Conservation (phyloP, 2,888 invertebrate genomes). For the Watsonalla binaria region DNA sequence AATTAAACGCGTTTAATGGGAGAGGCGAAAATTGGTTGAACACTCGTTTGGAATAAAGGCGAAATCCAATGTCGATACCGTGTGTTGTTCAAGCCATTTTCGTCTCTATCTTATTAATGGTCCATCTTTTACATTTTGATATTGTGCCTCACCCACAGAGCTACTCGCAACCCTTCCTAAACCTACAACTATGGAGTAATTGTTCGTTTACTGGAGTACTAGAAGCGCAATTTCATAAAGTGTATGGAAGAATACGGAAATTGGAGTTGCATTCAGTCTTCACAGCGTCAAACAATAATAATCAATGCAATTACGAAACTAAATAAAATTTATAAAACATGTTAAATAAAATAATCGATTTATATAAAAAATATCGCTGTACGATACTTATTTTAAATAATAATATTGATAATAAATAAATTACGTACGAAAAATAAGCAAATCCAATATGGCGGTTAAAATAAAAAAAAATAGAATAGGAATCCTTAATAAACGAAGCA, state of each 20-base stretch:
- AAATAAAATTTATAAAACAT: constrained; percentile 7
- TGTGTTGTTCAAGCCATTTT: constrained; percentile 39
- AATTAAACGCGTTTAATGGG: constrained; percentile 45
- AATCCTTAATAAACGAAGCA: not conserved
- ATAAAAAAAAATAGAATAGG: not conserved
- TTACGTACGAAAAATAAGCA: not conserved
- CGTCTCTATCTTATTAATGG: constrained; percentile 52
- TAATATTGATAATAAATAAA: not conserved
- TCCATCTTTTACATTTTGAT: constrained; percentile 75
- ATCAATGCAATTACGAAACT: constrained; percentile 7
- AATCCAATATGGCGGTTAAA: not conserved
- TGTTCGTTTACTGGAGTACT: constrained; percentile 13
- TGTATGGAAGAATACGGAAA: constrained; percentile 34
- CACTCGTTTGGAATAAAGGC: constrained; percentile 13
- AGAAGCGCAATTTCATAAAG: constrained; percentile 23
- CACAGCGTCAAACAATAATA: constrained; percentile 16
- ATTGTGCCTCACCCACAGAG: constrained; percentile 59
- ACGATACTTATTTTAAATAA: not conserved
- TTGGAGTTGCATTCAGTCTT: constrained; percentile 41
- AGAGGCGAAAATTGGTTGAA: constrained; percentile 49
- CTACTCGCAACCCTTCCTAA: constrained; percentile 60
- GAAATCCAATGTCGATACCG: constrained; percentile 6
- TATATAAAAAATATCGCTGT: not conserved
- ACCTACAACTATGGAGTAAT: constrained; percentile 13
- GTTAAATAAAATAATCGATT: not conserved